A percentile compares a stretch with the other conserved stretches of the same genome.
Conservation (phyloP, 2,888 invertebrate species). For the Nemurella pictetii region DNA sequence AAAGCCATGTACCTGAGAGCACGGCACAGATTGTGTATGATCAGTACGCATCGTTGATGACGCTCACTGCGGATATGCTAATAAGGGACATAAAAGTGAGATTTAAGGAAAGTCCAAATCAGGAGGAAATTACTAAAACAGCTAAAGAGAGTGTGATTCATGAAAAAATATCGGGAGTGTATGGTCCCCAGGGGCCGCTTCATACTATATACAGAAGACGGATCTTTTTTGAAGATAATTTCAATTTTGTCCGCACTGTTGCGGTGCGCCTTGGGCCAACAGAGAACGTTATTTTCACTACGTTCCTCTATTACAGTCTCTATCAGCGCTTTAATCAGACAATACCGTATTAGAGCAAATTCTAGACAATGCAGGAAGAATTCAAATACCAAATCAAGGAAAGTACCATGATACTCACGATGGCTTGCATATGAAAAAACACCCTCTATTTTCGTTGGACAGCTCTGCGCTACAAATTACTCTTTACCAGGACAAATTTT, state of each 20-base stretch:
- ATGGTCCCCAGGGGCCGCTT: not conserved
- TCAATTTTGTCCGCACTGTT: slow-evolving; percentile 3
- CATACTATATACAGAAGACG: slow-evolving; percentile 13
- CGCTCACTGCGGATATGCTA: not conserved
- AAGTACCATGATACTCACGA: not conserved
- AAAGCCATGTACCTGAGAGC: slow-evolving; percentile 11
- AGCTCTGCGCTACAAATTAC: not conserved
- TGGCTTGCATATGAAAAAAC: not conserved
- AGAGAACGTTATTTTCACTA: slow-evolving; percentile 23
- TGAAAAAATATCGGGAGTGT: not conserved
- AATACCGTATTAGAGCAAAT: not conserved
- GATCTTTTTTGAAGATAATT: slow-evolving; percentile 10
- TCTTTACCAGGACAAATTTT: slow-evolving; percentile 9
- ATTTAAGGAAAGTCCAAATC: not conserved
- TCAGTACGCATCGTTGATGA: not conserved
- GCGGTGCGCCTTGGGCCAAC: slow-evolving; percentile 4
- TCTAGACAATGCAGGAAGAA: not conserved
- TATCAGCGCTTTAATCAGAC: not conserved
- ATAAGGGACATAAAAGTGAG: not conserved
- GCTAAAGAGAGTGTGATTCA: too few relatives aligned
- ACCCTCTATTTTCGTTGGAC: slow-evolving; percentile 11
- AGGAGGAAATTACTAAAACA: too few relatives aligned
- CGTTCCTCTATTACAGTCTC: not conserved
- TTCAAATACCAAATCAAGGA: not conserved
- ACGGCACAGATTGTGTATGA: not conserved